Evolutionary conservation across 2,797 vertebrate genomes (phyloP).

Genomic region (Megaceryle alcyon): DNA sequence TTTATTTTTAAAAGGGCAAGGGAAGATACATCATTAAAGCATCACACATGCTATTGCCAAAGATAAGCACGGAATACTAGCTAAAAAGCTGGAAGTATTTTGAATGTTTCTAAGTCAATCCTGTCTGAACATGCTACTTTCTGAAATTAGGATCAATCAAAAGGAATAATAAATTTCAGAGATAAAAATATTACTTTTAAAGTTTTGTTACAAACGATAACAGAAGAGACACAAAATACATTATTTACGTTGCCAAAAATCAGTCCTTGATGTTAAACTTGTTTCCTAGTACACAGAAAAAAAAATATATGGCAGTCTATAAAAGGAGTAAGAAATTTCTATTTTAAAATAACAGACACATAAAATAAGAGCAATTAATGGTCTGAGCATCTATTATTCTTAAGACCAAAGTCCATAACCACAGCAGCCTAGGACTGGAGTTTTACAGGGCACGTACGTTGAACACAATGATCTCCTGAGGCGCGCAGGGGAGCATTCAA

Average conservation of each 20-base stretch:
- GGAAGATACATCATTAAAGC: constrained; percentile 37
- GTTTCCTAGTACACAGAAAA: constrained; percentile 62
- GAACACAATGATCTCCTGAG: constrained; percentile 62
- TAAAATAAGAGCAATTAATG: constrained; percentile 68
- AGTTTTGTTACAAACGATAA: constrained; percentile 46
- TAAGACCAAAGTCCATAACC: constrained; percentile 59
- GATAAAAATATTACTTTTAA: constrained; percentile 50
- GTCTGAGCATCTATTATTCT: constrained; percentile 50
- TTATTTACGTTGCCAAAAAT: constrained; percentile 70
- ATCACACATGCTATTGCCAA: constrained; percentile 33
- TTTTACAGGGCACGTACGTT: constrained; percentile 66
- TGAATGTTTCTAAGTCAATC: constrained; percentile 51
- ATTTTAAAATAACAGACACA: constrained; percentile 55
- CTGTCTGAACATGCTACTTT: constrained; percentile 27
- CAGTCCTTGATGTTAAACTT: constrained; percentile 33
- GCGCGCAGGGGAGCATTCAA: background rate
- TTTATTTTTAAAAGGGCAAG: constrained; percentile 54
- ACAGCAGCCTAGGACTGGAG: constrained; percentile 28
- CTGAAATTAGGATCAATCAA: constrained; percentile 50
- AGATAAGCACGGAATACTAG: constrained; percentile 23
- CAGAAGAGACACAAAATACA: constrained; percentile 40
- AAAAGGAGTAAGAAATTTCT: constrained; percentile 66
- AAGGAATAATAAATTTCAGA: constrained; percentile 61
- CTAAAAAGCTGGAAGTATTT: constrained; percentile 32
- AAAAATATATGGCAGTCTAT: constrained; percentile 67